phyloP scores from a whole-genome alignment of 1,140 invertebrate genomes.

The Hetaerina americana region DNA sequence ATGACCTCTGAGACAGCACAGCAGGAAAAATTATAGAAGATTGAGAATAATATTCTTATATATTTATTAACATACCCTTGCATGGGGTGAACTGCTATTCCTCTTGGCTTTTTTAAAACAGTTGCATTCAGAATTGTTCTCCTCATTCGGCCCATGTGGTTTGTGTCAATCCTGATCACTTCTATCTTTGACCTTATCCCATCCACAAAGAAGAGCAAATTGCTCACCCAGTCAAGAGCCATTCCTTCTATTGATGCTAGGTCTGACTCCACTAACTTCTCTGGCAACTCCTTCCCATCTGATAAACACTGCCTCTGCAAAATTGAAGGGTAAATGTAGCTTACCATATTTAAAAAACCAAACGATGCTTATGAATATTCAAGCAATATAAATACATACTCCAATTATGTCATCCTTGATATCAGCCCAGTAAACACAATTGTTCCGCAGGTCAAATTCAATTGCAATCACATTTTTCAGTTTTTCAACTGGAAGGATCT shows the following conservation, averaged over 20 bases:
- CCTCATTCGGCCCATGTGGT: slow-evolving; percentile 54
- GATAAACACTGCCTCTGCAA: slow-evolving; percentile 53
- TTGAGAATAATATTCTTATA: too few relatives aligned
- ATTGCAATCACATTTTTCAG: slow-evolving; percentile 73
- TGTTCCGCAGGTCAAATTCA: slow-evolving; percentile 73
- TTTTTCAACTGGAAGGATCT: slow-evolving; percentile 48
- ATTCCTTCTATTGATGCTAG: slow-evolving; percentile 81
- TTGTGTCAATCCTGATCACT: slow-evolving; percentile 57
- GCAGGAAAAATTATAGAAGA: too few relatives aligned
- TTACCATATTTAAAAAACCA: not conserved
- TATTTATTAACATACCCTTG: slow-evolving; percentile 47
- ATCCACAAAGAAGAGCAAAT: slow-evolving; percentile 85
- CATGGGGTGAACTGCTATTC: slow-evolving; percentile 75
- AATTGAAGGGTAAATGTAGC: slow-evolving; percentile 8
- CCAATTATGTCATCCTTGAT: slow-evolving; percentile 65
- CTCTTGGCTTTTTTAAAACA: slow-evolving; percentile 64
- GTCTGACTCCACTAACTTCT: slow-evolving; percentile 57
- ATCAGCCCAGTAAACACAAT: slow-evolving; percentile 83
- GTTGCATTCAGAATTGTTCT: slow-evolving; percentile 58
- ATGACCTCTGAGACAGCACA: too few relatives aligned
- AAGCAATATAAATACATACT: slow-evolving; percentile 20
- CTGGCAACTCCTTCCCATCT: slow-evolving; percentile 45
- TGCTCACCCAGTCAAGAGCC: slow-evolving; percentile 86
- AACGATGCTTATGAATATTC: not conserved
- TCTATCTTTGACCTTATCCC: slow-evolving; percentile 63